These are phyloP conservation scores for Margaritifera margaritifera DNA, from an alignment of 2,888 invertebrate genomes.

Conservation along the genomic window DNA sequence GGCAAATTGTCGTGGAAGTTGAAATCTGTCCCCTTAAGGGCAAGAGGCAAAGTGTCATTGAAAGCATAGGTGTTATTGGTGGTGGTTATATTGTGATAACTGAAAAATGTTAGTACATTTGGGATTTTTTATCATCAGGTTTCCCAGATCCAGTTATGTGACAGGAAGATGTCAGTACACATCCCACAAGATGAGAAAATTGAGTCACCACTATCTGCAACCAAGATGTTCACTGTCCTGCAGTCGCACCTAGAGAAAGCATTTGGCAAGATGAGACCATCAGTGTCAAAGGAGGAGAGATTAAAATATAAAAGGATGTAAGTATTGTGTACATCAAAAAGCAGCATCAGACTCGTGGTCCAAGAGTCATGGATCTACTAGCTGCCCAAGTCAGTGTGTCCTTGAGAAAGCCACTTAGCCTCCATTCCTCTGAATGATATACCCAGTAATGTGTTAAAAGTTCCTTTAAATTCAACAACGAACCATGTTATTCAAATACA, in stretches of 20 bases:
- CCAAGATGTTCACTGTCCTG: constrained; percentile 70
- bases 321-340: constrained; percentile 70
- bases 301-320: constrained; percentile 85
- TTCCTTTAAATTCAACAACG: no score
- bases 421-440: not conserved
- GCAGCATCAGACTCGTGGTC: no score
- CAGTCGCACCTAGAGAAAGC: constrained; percentile 81
- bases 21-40: no score
- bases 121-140: constrained; percentile 20
- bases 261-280: constrained; percentile 83
- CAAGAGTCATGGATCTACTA: no score
- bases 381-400: not conserved
- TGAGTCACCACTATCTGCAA: constrained; percentile 38
- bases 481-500: no score
- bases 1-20: no score
- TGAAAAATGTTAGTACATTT: not conserved
- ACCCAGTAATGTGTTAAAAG: no score
- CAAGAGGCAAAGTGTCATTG: no score
- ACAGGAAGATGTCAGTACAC: constrained; percentile 35
- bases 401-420: not conserved
- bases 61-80: no score
- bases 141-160: constrained; percentile 37
- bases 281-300: constrained; percentile 82
- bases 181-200: constrained; percentile 34
- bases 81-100: not conserved